These are phyloP conservation scores for Mimachlamys varia DNA, from an alignment of 2,888 invertebrate genomes.

Conservation along the genomic window DNA sequence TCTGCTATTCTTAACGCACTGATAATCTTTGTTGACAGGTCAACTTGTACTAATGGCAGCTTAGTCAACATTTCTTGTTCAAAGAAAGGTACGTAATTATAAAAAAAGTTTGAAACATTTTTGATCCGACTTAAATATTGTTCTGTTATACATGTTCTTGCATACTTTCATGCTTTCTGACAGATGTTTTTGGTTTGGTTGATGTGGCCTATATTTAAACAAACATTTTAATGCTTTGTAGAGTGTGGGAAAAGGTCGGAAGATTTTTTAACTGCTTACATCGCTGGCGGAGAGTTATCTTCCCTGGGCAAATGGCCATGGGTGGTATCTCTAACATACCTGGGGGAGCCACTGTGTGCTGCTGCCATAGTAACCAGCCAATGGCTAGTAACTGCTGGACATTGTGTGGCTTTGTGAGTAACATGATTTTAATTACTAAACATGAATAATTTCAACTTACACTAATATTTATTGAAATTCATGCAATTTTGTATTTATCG, in stretches of 20 bases:
- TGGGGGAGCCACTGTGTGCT: conserved; percentile 68
- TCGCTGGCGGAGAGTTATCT: conserved; percentile 69
- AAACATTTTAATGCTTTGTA: conserved; percentile 47
- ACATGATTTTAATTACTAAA: too few species aligned
- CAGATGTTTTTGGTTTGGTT: too few species aligned
- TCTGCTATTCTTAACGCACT: neutral
- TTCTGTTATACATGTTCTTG: too few species aligned
- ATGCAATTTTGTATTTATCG: too few species aligned
- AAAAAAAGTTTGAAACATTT: neutral
- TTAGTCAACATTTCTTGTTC: conserved; percentile 22
- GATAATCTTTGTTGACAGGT: neutral
- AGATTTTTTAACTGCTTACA: conserved; percentile 59
- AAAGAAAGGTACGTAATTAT: neutral
- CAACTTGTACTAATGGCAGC: neutral
- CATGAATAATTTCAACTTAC: too few species aligned
- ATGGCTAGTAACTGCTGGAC: conserved; percentile 74
- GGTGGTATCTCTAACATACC: conserved; percentile 70
- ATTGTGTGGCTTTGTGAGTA: conserved; percentile 72
- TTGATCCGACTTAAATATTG: too few species aligned
- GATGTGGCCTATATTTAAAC: neutral
- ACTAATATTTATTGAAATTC: too few species aligned
- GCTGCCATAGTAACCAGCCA: conserved; percentile 63
- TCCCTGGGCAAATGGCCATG: conserved; percentile 74
- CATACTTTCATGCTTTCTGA: too few species aligned
- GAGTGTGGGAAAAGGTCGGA: conserved; percentile 68